These are phyloP conservation scores for Poecile montanus DNA, from an alignment of 2,797 vertebrate species.

Conservation along the genomic window DNA sequence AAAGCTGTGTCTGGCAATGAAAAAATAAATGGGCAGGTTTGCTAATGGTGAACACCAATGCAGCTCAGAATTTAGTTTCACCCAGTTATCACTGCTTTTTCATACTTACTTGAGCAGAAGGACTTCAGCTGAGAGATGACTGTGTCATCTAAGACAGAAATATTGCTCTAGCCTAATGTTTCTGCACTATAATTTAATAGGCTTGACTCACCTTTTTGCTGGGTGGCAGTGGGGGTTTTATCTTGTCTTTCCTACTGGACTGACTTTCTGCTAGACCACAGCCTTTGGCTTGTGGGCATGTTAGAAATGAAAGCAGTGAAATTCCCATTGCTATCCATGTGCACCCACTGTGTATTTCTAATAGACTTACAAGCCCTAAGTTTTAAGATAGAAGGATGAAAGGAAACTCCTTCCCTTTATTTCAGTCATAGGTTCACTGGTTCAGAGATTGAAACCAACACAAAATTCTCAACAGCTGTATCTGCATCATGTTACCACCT, in stretches of 20 bases:
- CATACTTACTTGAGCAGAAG: background rate
- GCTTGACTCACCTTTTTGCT: background rate
- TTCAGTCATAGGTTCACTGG: background rate
- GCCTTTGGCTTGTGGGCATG: background rate
- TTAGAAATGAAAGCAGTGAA: background rate
- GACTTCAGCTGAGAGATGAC: background rate
- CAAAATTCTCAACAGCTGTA: background rate
- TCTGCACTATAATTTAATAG: background rate
- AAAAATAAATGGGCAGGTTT: background rate
- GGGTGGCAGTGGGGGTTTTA: background rate
- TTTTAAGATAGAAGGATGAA: background rate
- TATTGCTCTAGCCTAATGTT: background rate
- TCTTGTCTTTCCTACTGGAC: background rate
- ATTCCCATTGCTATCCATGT: background rate
- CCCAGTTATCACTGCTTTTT: background rate
- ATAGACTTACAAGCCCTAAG: background rate
- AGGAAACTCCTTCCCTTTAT: background rate
- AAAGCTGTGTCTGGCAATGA: background rate
- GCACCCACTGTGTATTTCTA: background rate
- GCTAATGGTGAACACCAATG: background rate
- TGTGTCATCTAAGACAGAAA: background rate
- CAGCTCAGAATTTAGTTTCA: background rate
- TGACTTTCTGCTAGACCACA: background rate
- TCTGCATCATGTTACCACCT: background rate
- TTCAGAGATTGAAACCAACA: background rate